Evolutionary conservation across 2,888 invertebrate species (phyloP), one percentile per base, ranked within the genome.

Genomic region (Lasioglossum figueresi): DNA sequence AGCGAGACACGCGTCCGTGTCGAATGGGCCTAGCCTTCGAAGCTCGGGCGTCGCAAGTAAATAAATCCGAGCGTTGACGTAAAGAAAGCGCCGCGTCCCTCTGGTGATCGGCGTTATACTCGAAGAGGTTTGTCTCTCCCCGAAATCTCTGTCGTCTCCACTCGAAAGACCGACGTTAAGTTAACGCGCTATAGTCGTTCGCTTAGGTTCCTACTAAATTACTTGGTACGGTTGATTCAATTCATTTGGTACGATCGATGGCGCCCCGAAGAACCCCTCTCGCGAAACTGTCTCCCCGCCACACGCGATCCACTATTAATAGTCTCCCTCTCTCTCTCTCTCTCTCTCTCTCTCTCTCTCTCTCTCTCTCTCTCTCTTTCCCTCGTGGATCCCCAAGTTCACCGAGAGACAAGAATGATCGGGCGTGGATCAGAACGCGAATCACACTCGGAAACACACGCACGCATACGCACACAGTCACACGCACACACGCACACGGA

Each of bases 191-290:
- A 16, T 45, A 16, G 71, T 59, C 52, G 74, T 66, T 82, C 79
- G 66, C 68, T 76, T 72, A 76, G 79, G 79, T 88, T 88, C 80
- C 85, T 85, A 68, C 88, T 82, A 88, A 79, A 86, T 92, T 90
- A 90, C 80, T 90, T 90, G 88, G 89, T 91, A 91, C 87, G 86
- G 87, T 91, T 89, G 89, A 88, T 89, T 90, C 37, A 84, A 80
- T 93, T 68, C 92, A 92, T 93, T 94, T 93, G 92, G 93, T 94
- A 93, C 92, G 90, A 91, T 91, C 91, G 91, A 89, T 45, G 79
- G 75, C 88, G 89, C 86, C 80, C 86, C 91, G 87, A 23, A 68
- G 37, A 19, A 91, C 89, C 87, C 52, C 23, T 43, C 43, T 14
- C 89, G 90, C 90, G 90, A 90, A 89, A 92, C 86, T 45, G 5